Evolutionary conservation across 2,797 vertebrate species (phyloP), one percentile per base, ranked within the genome.

Genomic region (Sebastes oblongus): DNA sequence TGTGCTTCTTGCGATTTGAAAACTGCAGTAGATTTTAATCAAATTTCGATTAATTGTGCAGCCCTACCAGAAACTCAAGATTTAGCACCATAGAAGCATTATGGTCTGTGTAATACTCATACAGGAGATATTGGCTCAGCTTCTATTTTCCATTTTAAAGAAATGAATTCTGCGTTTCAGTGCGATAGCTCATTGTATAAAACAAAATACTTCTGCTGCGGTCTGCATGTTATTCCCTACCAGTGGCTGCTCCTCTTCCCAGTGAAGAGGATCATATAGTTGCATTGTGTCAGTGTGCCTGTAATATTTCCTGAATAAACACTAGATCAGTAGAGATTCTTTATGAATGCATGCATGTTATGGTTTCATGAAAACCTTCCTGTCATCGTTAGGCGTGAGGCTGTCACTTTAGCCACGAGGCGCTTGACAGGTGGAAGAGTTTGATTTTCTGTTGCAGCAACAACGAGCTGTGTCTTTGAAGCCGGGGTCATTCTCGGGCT

Each of bases 401-500:
- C 58, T 71, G 59, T 72, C 71, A 50, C 20, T 11, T 75, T 4
- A 68, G 59, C 29, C 13, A 20, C 29, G 14, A 67, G 62, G 60
- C 9, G 8, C 67, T 22, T 62, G 81, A 77, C 83, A 84, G 81
- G 77, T 87, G 75, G 70, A 82, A 27, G 25, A 29, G 29, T 36
- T 79, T 81, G 65, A 61, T 82, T 91, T 86, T 59, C 24, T 54
- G 70, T 70, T 3, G 6, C 64, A 29, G 73, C 36, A 52, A 64
- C 62, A n/a, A n/a, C 4, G 39, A 80, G 67, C 67, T 29, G 61
- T 22, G 22, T 81, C 80, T 87, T 89, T 88, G 75, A 87, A 82
- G 80, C 32, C 32, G 61, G 59, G 89, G 86, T 91, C 80, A 30
- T 77, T 74, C 75, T 10, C 27, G 42, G 83, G 91, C 73, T 91